A percentile compares a stretch with the other conserved stretches of the same genome.
Evolutionary conservation across 2,888 invertebrate species (phyloP).

Genomic region (Muscina levida): DNA sequence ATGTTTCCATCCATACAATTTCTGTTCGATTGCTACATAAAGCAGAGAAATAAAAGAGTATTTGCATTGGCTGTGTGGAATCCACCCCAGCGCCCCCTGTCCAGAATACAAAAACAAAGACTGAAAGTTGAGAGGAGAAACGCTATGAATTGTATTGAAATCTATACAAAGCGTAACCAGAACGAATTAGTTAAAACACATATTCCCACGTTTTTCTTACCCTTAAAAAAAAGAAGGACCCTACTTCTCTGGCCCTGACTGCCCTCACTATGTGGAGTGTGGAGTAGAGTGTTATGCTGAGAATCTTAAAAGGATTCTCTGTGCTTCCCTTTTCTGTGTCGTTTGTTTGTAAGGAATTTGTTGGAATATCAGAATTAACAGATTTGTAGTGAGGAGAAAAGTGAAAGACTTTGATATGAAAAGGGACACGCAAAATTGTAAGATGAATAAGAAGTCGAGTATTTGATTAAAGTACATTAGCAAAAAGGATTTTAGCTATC

Average conservation of each 20-base stretch:
- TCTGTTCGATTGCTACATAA: slow-evolving; percentile 8
- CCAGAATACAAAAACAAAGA: slow-evolving; percentile 21
- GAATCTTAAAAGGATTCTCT: slow-evolving; percentile 29
- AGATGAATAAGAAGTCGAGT: background rate
- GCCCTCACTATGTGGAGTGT: slow-evolving; percentile 6
- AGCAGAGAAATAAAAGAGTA: slow-evolving; percentile 17
- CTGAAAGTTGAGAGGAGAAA: background rate
- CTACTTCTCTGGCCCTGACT: background rate
- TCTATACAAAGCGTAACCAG: slow-evolving; percentile 38
- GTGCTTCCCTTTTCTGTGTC: slow-evolving; percentile 4
- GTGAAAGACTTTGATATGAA: too few relatives aligned
- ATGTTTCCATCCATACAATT: background rate
- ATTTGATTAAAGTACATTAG: slow-evolving; percentile 11
- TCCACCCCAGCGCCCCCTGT: background rate
- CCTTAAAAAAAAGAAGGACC: background rate
- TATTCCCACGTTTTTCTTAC: slow-evolving; percentile 58
- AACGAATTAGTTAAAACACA: slow-evolving; percentile 48
- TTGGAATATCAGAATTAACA: slow-evolving; percentile 25
- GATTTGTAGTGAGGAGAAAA: slow-evolving; percentile 18
- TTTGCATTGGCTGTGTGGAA: slow-evolving; percentile 35
- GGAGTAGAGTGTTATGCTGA: background rate
- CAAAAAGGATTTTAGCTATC: background rate
- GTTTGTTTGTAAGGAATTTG: slow-evolving; percentile 11
- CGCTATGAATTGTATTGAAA: slow-evolving; percentile 10
- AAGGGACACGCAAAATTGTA: background rate